A percentile compares a stretch with the other conserved stretches of the same genome.
phyloP scores from a whole-genome alignment of 2,113 vertebrate genomes.

The Carassius carassius region DNA sequence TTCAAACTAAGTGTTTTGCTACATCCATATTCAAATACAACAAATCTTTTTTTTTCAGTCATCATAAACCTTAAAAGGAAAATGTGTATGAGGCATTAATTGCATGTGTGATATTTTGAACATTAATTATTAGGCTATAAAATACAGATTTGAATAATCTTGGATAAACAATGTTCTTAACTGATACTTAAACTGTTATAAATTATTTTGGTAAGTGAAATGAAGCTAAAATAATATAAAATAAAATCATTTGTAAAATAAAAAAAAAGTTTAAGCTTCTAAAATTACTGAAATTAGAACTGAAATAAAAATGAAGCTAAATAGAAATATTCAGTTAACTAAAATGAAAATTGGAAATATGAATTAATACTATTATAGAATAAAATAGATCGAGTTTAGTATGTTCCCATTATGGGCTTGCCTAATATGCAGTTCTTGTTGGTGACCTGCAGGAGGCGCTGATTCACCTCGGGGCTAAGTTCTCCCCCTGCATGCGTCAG shows the following conservation, averaged over 20 bases:
- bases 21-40: not conserved
- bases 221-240: too few relatives aligned
- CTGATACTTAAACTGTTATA: too few relatives aligned
- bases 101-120: not conserved
- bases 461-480: constrained; percentile 98
- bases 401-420: not conserved
- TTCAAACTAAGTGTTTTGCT: not conserved
- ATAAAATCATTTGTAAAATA: too few relatives aligned
- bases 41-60: not conserved
- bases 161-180: not conserved
- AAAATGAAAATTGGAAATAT: not conserved
- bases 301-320: not conserved
- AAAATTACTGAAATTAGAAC: not conserved
- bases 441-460: constrained; percentile 83
- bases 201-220: too few relatives aligned
- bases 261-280: not conserved
- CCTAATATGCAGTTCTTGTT: too few relatives aligned
- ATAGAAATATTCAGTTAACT: not conserved
- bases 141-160: not conserved
- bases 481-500: constrained; percentile 96
- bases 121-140: not conserved
- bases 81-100: too few relatives aligned
- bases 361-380: not conserved
- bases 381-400: not conserved
- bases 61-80: not conserved